A percentile compares a stretch with the other conserved stretches of the same genome.
Evolutionary conservation across 2,113 vertebrate genomes (phyloP).

Genomic region (Chaenocephalus aceratus): DNA sequence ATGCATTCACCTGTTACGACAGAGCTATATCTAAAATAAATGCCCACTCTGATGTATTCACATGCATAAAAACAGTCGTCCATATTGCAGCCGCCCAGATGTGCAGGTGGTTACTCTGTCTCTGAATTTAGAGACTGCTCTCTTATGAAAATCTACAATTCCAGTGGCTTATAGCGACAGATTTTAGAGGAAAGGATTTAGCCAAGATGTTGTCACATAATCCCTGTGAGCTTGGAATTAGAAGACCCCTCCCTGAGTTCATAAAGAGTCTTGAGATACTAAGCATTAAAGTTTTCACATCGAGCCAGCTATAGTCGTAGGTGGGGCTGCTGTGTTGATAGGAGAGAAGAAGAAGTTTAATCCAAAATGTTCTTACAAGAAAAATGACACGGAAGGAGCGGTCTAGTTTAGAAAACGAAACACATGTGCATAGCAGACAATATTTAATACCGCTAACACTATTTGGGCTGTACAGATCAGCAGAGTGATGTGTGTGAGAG

Average conservation of each 20-base stretch:
- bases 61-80: slow-evolving; percentile 7
- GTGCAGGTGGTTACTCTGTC: slow-evolving; percentile 4
- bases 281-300: slow-evolving; percentile 57
- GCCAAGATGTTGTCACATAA: slow-evolving; percentile 66
- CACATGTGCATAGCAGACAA: neutral
- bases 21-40: slow-evolving; percentile 14
- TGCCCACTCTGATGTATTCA: slow-evolving; percentile 15
- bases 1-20: slow-evolving; percentile 26
- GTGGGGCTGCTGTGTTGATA: slow-evolving; percentile 12
- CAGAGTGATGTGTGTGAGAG: neutral
- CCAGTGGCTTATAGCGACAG: slow-evolving; percentile 40
- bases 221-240: slow-evolving; percentile 53
- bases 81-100: slow-evolving; percentile 14
- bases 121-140: slow-evolving; percentile 33
- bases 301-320: slow-evolving; percentile 25
- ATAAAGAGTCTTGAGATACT: slow-evolving; percentile 41
- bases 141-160: slow-evolving; percentile 51
- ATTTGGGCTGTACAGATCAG: neutral
- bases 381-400: neutral
- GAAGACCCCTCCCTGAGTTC: slow-evolving; percentile 42
- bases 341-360: slow-evolving; percentile 22
- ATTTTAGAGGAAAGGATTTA: slow-evolving; percentile 59
- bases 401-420: neutral
- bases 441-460: slow-evolving; percentile 1
- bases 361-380: slow-evolving; percentile 9